Evolutionary conservation across 2,113 vertebrate genomes (phyloP), one percentile per base, ranked within the genome.

Genomic region (Cisticola juncidis): DNA sequence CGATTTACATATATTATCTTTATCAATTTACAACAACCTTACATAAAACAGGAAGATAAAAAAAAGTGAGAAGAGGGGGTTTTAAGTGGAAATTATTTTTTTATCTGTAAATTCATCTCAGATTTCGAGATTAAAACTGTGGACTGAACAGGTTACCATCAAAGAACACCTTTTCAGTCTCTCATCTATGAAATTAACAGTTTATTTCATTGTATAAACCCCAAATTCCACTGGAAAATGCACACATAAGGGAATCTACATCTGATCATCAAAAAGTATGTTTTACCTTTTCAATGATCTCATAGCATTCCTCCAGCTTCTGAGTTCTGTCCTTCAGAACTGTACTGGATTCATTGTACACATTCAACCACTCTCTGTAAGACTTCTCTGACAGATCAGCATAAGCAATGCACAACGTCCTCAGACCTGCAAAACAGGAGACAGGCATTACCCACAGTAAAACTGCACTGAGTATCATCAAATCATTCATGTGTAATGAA

Each of bases 351-450:
- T 98, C 97, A 28, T 98, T 98, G 71, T 99, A 99, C 86, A 98
- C 96, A 42, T 98, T 98, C 80, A 99, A 68, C 99, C 99, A 99
- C 70, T 99, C 98, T 76, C 98, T 98, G 73, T 99, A 99, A 19
- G 97, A 97, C 1, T 60, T 96, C 96, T 99, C 99, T 22, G 98
- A 98, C 74, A 99, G 97, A 81, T 99, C 99, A n/a, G 99, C 98
- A 14, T 99, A 99, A 1, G 99, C 99, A 95, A 99, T 98, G 85
- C 99, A 99, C 70, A 99, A 96, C 5, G 99, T 99, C 88, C 99
- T 98, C 96, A 99, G 95, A 50, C 99, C 99, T 99, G 96, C 40
- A 64, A 44, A 85, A 81, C 44, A 87, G 69, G 77, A 80, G 1
- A 33, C 11, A 88, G 53, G 7, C 26, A 35, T 71, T 57, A 88